phyloP scores from a whole-genome alignment of 2,888 invertebrate genomes.

The Hyposoter dolosus region DNA sequence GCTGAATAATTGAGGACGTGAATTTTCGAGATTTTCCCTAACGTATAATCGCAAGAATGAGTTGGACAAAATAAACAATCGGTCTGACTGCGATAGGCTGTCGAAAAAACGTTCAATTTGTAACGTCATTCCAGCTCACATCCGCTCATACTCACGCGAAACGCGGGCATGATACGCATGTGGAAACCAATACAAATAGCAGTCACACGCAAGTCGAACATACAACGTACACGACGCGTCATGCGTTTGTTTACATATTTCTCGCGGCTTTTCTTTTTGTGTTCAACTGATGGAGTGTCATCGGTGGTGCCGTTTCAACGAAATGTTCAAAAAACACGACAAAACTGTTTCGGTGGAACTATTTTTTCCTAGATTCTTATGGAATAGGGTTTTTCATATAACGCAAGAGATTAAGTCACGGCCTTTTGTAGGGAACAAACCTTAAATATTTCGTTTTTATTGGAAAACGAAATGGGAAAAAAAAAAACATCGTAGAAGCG shows the following conservation, averaged over 20 bases:
- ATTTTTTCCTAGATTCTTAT: slow-evolving; percentile 1
- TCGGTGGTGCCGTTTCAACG: neutral
- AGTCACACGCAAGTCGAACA: slow-evolving; percentile 13
- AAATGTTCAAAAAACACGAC: slow-evolving; percentile 7
- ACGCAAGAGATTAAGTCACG: neutral
- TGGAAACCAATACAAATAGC: slow-evolving; percentile 41
- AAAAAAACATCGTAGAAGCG: neutral
- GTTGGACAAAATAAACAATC: neutral
- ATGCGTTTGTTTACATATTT: slow-evolving; percentile 7
- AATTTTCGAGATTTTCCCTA: neutral
- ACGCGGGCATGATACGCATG: neutral
- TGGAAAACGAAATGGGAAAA: slow-evolving; percentile 9
- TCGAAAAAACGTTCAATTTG: neutral
- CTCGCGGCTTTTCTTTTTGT: neutral
- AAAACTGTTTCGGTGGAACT: neutral
- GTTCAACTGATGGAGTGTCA: slow-evolving; percentile 16
- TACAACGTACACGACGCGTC: neutral
- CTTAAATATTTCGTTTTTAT: neutral
- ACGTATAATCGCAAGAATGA: neutral
- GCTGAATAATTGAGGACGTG: neutral
- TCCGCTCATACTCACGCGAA: neutral
- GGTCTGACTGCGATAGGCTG: neutral
- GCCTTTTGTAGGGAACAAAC: neutral
- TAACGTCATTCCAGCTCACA: neutral
- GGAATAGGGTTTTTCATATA: neutral